phyloP scores from a whole-genome alignment of 2,888 invertebrate genomes.

The Oasisia sp. region DNA sequence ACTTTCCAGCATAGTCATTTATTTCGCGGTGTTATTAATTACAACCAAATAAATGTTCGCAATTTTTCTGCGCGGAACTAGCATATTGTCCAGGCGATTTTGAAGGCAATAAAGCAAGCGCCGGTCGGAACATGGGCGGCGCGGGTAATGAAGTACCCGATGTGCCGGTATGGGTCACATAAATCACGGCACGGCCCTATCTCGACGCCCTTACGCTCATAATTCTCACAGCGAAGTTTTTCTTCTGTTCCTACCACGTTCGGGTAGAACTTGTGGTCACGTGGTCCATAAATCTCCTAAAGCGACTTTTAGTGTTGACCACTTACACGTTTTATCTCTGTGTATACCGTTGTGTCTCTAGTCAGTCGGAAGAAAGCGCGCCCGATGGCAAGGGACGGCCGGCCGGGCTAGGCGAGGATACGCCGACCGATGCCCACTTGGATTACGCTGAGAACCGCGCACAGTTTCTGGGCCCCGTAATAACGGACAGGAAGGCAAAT shows the following conservation, averaged over 20 bases:
- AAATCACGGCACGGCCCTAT: not conserved
- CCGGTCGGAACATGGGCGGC: not conserved
- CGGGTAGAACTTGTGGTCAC: not conserved
- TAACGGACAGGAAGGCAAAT: not conserved
- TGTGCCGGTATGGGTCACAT: not conserved
- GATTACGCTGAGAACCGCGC: not conserved
- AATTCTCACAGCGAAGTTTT: not conserved
- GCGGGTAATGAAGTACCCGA: not conserved
- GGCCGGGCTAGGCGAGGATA: not conserved
- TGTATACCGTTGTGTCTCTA: not conserved
- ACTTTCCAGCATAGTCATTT: not conserved
- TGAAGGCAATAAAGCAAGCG: not conserved
- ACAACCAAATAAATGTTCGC: not conserved
- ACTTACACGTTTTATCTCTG: not conserved
- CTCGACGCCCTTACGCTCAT: not conserved
- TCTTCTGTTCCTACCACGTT: not conserved
- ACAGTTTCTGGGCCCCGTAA: not conserved
- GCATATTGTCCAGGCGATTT: not conserved
- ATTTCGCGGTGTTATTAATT: not conserved
- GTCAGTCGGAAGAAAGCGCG: not conserved
- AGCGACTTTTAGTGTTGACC: constrained; percentile 17
- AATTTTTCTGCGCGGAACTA: not conserved
- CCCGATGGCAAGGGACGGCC: not conserved
- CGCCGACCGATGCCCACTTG: not conserved
- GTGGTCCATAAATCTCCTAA: constrained; percentile 4